phyloP scores from a whole-genome alignment of 2,113 vertebrate species.

The Ahaetulla prasina region DNA sequence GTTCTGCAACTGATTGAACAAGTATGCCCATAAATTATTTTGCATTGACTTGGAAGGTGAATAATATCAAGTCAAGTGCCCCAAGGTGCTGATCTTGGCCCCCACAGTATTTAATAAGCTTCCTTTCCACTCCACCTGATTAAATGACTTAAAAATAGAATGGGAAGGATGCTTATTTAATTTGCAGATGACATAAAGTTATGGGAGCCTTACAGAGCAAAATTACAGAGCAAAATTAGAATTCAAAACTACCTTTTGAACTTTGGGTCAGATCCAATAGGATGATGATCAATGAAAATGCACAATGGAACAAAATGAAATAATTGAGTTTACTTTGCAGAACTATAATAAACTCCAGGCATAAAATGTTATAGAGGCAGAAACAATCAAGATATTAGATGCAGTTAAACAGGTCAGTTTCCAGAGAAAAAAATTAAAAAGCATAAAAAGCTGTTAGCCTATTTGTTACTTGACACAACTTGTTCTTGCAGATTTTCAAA shows the following conservation, averaged over 20 bases:
- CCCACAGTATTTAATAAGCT: neutral
- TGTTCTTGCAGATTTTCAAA: neutral
- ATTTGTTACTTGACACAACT: neutral
- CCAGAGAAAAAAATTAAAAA: neutral
- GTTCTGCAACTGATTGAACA: neutral
- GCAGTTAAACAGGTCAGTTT: neutral
- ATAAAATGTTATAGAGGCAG: neutral
- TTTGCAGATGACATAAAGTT: neutral
- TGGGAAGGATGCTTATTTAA: neutral
- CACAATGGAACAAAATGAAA: neutral
- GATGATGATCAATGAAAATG: neutral
- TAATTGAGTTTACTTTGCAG: neutral
- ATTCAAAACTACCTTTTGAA: neutral
- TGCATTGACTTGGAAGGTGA: neutral
- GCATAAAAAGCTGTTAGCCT: neutral
- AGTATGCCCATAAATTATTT: neutral
- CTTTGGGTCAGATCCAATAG: neutral
- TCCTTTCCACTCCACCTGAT: neutral
- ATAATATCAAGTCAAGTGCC: neutral
- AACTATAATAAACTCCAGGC: neutral
- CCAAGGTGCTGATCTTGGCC: neutral
- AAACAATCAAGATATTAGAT: neutral
- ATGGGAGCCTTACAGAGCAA: neutral
- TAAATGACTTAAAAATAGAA: neutral
- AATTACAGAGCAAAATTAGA: neutral